Conservation (phyloP, 1,140 invertebrate genomes). For the Epicauta chinensis region DNA sequence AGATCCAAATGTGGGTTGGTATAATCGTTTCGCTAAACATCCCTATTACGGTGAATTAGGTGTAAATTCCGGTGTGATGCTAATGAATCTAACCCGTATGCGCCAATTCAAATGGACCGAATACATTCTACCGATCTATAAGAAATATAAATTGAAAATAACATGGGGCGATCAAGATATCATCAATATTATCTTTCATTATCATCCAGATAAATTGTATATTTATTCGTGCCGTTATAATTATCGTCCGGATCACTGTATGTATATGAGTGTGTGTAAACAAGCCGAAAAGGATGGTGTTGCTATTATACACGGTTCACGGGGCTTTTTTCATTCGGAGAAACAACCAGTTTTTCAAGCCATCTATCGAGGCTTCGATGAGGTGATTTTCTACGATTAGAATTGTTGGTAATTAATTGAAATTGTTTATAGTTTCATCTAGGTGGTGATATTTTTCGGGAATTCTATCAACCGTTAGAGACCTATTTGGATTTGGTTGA, state of each 20-base stretch:
- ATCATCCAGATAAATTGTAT: slow-evolving; percentile 78
- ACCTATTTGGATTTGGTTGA: slow-evolving; percentile 40
- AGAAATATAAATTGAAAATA: slow-evolving; percentile 79
- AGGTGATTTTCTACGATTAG: slow-evolving; percentile 41
- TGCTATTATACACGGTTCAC: slow-evolving; percentile 80
- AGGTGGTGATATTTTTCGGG: slow-evolving; percentile 43
- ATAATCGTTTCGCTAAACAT: slow-evolving; percentile 90
- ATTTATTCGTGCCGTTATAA: slow-evolving; percentile 84
- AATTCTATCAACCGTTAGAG: slow-evolving; percentile 45
- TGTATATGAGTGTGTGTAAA: slow-evolving; percentile 83
- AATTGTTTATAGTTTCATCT: slow-evolving; percentile 45
- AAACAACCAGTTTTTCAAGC: slow-evolving; percentile 84
- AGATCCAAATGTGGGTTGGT: slow-evolving; percentile 89
- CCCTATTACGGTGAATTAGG: slow-evolving; percentile 88
- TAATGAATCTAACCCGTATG: slow-evolving; percentile 94
- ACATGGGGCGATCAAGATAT: slow-evolving; percentile 98
- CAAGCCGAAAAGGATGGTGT: slow-evolving; percentile 71
- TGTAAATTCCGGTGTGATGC: slow-evolving; percentile 93
- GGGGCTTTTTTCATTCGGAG: slow-evolving; percentile 72
- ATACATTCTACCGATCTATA: slow-evolving; percentile 76
- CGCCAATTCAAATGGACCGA: slow-evolving; percentile 76
- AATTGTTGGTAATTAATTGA: slow-evolving; percentile 10
- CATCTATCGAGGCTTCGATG: slow-evolving; percentile 64
- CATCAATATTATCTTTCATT: slow-evolving; percentile 93
- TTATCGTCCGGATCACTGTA: slow-evolving; percentile 90